These are phyloP conservation scores for Drosophila paracracens DNA, from an alignment of 2,888 invertebrate species.

Conservation along the genomic window DNA sequence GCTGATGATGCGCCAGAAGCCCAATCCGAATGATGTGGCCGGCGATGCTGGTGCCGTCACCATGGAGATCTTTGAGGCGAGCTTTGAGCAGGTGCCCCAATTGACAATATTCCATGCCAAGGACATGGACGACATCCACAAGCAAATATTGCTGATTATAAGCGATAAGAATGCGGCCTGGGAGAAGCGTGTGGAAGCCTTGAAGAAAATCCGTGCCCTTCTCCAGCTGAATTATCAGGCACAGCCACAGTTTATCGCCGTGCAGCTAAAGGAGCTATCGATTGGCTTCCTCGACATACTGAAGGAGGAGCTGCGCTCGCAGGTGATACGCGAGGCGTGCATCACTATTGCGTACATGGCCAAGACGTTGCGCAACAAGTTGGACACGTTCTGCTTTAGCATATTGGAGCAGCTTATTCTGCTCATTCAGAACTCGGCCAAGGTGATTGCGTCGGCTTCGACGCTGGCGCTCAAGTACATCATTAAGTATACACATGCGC, in stretches of 20 bases:
- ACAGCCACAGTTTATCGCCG: conserved; percentile 89
- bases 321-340: conserved; percentile 95
- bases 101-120: conserved; percentile 93
- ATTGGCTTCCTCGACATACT: conserved; percentile 92
- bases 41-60: conserved; percentile 94
- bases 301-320: conserved; percentile 95
- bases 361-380: conserved; percentile 92
- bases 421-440: conserved; percentile 97
- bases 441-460: conserved; percentile 96
- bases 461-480: conserved; percentile 94
- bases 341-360: conserved; percentile 97
- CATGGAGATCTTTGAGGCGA: conserved; percentile 93
- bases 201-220: conserved; percentile 94
- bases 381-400: conserved; percentile 94
- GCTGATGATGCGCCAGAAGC: conserved; percentile 74
- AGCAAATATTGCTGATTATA: conserved; percentile 90
- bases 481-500: conserved; percentile 92
- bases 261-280: conserved; percentile 91
- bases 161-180: conserved; percentile 94
- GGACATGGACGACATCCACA: conserved; percentile 93
- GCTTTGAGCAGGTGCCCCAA: conserved; percentile 93
- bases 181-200: conserved; percentile 96
- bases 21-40: conserved; percentile 61
- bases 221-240: conserved; percentile 91
- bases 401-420: conserved; percentile 93